A percentile compares a stretch with the other conserved stretches of the same genome.
Conservation (phyloP, 2,797 vertebrate genomes). For the Chelmon rostratus region DNA sequence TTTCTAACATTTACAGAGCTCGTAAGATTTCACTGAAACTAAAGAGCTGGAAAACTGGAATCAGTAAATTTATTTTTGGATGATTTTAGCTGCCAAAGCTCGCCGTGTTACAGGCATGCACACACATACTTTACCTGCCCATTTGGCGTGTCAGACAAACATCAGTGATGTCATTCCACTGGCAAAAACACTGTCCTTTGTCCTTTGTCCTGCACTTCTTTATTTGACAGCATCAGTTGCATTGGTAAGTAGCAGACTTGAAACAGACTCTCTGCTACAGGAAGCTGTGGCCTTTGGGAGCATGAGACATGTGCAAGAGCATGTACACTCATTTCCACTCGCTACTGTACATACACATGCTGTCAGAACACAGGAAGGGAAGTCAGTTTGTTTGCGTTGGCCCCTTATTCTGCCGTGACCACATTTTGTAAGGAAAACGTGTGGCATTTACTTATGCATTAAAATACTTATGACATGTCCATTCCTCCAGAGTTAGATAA, state of each 20-base stretch:
- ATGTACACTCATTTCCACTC: constrained; percentile 33
- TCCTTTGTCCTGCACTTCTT: not conserved
- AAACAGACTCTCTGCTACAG: constrained; percentile 4
- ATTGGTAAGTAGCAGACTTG: constrained; percentile 8
- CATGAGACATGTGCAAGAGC: constrained; percentile 17
- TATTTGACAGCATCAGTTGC: not conserved
- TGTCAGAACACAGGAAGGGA: constrained; percentile 54
- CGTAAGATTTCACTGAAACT: not conserved
- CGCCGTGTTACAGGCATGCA: not conserved
- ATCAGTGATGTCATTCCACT: not conserved
- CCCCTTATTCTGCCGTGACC: constrained; percentile 44
- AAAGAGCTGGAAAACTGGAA: constrained; percentile 12
- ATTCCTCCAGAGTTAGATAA: constrained; percentile 10
- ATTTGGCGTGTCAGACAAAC: not conserved
- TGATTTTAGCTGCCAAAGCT: not conserved
- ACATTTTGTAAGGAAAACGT: constrained; percentile 47
- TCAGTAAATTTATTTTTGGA: not conserved
- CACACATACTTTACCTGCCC: not conserved
- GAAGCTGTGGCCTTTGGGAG: constrained; percentile 43
- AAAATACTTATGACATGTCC: not conserved
- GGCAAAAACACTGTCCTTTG: not conserved
- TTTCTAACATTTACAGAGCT: not conserved
- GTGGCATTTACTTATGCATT: too few relatives aligned
- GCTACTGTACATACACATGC: constrained; percentile 40
- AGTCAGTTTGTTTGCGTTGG: constrained; percentile 68